Evolutionary conservation across 2,113 vertebrate genomes (phyloP).

Genomic region (Oncorhynchus keta): DNA sequence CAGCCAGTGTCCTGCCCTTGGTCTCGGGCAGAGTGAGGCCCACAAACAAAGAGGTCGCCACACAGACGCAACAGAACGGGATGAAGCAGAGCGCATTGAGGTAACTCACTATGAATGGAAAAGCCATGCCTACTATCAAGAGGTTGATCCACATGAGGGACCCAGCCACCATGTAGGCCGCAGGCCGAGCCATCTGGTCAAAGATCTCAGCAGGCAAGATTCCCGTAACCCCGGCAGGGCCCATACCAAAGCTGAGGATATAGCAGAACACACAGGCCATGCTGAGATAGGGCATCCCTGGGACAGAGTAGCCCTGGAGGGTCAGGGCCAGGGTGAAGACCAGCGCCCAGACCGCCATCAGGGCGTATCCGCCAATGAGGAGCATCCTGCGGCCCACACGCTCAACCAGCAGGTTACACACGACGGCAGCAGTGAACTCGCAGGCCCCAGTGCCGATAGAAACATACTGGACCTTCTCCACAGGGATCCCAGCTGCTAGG

Average conservation of each 20-base stretch:
- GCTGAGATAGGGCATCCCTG: slow-evolving; percentile 85
- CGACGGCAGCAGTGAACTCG: slow-evolving; percentile 74
- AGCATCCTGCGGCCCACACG: slow-evolving; percentile 74
- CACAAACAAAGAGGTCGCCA: slow-evolving; percentile 73
- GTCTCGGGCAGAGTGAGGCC: slow-evolving; percentile 85
- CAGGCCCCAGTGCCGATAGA: slow-evolving; percentile 83
- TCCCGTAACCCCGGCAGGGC: slow-evolving; percentile 87
- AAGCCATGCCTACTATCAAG: slow-evolving; percentile 79
- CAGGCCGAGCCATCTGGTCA: slow-evolving; percentile 81
- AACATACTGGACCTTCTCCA: slow-evolving; percentile 78
- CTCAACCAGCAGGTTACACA: slow-evolving; percentile 84
- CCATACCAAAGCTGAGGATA: slow-evolving; percentile 91
- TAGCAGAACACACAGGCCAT: slow-evolving; percentile 85
- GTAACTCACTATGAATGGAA: slow-evolving; percentile 81
- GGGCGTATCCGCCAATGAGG: slow-evolving; percentile 79
- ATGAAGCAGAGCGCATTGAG: slow-evolving; percentile 81
- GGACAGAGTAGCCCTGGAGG: slow-evolving; percentile 73
- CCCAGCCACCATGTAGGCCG: slow-evolving; percentile 85
- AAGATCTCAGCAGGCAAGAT: slow-evolving; percentile 87
- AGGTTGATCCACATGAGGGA: slow-evolving; percentile 84
- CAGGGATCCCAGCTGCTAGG: slow-evolving; percentile 75
- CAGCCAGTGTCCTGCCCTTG: slow-evolving; percentile 83
- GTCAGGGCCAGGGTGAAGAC: slow-evolving; percentile 81
- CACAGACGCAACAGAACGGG: slow-evolving; percentile 81
- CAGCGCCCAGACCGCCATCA: slow-evolving; percentile 81